Evolutionary conservation across 2,888 invertebrate species (phyloP), one percentile per base, ranked within the genome.

Genomic region (Tyria jacobaeae): DNA sequence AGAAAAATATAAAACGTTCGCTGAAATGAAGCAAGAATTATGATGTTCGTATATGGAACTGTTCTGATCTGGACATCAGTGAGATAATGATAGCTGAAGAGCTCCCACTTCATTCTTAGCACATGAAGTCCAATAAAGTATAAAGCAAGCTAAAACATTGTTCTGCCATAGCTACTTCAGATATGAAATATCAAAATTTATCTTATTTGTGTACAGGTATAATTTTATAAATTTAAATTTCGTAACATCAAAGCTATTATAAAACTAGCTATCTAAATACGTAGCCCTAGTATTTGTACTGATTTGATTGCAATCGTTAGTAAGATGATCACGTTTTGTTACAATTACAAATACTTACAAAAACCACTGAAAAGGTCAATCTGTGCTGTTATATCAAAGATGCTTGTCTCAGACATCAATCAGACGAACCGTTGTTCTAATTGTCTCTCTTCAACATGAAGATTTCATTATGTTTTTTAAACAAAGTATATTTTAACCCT

Each of bases 251-350:
- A 69, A 47, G 47, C 24, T 41, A 41, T 48, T 57, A 15, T 17
- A 66, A 56, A 68, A 48, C 27, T 24, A 51, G 60, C 70, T 70
- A 58, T 44, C 49, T 31, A 39, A 58, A 44, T 39, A 72, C 65
- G 63, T 62, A 48, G 48, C 52, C 37, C 53, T 54, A 64, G 17
- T 44, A 64, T 73, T 70, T 58, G 60, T 49, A 52, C 49, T 64
- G 57, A 63, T 68, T 63, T 55, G 66, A 73, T 76, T 62, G 62
- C 37, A 12, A 76, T 73, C 68, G 3, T 48, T 55, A 52, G 58
- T 60, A 68, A 59, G 68, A 65, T 9, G 53, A 62, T 73, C 66
- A 73, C 66, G 68, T 54, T 70, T 63, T 37, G 10, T 25, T 48
- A 57, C 31, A 60, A 41, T 66, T 60, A 52, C 34, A 49, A 39